Conservation (phyloP, 2,888 invertebrate genomes). For the Phyto melanocephala region DNA sequence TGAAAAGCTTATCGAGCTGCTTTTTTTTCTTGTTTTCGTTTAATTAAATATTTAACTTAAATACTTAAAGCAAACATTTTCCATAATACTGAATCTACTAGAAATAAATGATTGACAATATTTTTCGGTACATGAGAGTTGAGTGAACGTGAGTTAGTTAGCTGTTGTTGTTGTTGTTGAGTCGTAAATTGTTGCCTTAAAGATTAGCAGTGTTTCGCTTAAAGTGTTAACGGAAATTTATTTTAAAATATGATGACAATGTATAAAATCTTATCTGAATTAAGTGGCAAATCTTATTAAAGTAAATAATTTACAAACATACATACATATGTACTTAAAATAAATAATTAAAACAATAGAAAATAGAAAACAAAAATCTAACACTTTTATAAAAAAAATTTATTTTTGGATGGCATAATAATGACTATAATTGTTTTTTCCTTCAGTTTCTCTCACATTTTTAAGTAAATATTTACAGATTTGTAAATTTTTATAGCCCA, state of each 20-base stretch:
- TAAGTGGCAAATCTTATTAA: background rate
- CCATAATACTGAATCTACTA: background rate
- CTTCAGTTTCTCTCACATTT: background rate
- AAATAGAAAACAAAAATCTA: no score
- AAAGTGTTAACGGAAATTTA: background rate
- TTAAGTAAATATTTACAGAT: slow-evolving; percentile 5
- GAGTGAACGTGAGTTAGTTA: background rate
- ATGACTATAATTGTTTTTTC: background rate
- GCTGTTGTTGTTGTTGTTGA: no score
- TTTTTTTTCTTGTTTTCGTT: background rate
- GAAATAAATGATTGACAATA: background rate
- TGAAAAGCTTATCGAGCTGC: background rate
- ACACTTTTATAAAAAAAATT: no score
- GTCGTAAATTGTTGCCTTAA: slow-evolving; percentile 10
- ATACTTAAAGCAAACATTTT: background rate
- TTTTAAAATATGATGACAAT: background rate
- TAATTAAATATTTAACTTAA: background rate
- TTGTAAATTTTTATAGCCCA: no score
- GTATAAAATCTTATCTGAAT: slow-evolving; percentile 25
- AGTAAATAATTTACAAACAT: background rate
- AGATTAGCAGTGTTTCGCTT: slow-evolving; percentile 13
- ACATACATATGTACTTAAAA: background rate
- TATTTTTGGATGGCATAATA: background rate
- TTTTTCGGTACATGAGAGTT: background rate
- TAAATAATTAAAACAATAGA: no score